These are phyloP conservation scores for Himalopsyche phryganea DNA, from an alignment of 1,140 invertebrate species.

Conservation along the genomic window DNA sequence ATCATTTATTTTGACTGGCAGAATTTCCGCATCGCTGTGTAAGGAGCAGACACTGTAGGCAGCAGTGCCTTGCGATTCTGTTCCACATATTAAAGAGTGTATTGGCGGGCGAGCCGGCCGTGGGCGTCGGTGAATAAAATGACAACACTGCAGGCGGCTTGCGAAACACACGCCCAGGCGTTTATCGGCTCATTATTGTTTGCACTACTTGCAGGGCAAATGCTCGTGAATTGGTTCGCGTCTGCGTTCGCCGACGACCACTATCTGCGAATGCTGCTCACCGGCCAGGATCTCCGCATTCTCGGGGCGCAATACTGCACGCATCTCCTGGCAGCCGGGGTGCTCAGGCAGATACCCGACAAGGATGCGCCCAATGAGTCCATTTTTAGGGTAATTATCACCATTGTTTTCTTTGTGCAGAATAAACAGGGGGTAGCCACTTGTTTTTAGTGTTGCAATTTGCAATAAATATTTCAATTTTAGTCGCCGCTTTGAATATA, in stretches of 20 bases:
- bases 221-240: constrained; percentile 84
- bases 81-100: constrained; percentile 6
- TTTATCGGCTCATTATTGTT: not conserved
- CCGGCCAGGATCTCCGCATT: constrained; percentile 68
- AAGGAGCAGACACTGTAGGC: too few species aligned
- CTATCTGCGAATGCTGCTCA: constrained; percentile 60
- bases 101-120: not conserved
- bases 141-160: constrained; percentile 1
- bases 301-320: constrained; percentile 80
- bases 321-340: constrained; percentile 82
- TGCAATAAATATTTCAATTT: too few species aligned
- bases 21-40: too few species aligned
- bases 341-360: constrained; percentile 74
- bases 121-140: constrained; percentile 19
- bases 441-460: too few species aligned
- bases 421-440: too few species aligned
- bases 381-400: constrained; percentile 70
- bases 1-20: too few species aligned
- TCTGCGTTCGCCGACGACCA: constrained; percentile 72
- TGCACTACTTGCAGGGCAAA: constrained; percentile 67
- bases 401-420: not conserved
- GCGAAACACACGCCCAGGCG: constrained; percentile 5
- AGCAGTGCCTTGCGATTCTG: not conserved
- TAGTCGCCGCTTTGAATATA: too few species aligned
- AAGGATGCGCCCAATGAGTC: constrained; percentile 61